Evolutionary conservation across 2,888 invertebrate genomes (phyloP), one percentile per base, ranked within the genome.

Genomic region (Caenorhabditis sp.): DNA sequence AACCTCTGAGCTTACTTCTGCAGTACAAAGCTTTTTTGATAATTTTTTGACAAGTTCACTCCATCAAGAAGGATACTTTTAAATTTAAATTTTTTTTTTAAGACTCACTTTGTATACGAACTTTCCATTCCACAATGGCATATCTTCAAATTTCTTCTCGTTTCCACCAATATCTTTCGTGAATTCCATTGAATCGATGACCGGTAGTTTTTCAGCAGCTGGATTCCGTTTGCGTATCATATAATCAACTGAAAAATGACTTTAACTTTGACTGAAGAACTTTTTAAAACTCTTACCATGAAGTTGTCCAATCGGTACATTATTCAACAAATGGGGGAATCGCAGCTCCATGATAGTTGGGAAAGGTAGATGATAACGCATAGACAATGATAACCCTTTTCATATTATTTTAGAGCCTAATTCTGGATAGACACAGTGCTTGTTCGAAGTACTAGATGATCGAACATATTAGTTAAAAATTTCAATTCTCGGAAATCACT

Each of bases 91-190:
- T n/a, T n/a, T n/a, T n/a, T n/a, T n/a, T n/a, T n/a, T n/a, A n/a
- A n/a, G n/a, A 31, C 31, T 31, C 21, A 84, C 85, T 85, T 87
- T 52, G 86, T 86, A 63, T 87, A 96, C 76, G 95, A 95, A 70
- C 93, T 93, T 56, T 97, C 97, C 63, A 94, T 92, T n/a, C 97
- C 97, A 63, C 97, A 91, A 88, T 97, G 97, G 0, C 97, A 97
- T 60, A 97, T 94, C 90, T 97, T 95, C 66, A 97, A 89, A 82
- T 75, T 17, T 69, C 25, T 17, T 67, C 67, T 49, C 80, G 63
- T 62, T 80, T 79, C 25, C 81, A 72, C 82, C 82, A 82, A 50
- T 81, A 75, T n/a, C 71, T 61, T 49, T 75, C 77, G 79, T 70
- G 52, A 63, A 60, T 52, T 67, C 59, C 73, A 71, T 71, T 1